These are phyloP conservation scores for human (Homo sapiens) DNA, from an alignment of 2,113 vertebrate species.

Conservation along the genomic window GRCh38 chr1:57327001-57327500, in stretches of 20 bases:
- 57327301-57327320: background rate
- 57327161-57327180: too few relatives aligned
- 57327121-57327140: too few relatives aligned
- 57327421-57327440: background rate
- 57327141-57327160: too few relatives aligned
- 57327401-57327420: background rate
- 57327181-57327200: too few relatives aligned
- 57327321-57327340: background rate
- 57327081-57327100: too few relatives aligned
- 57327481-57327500: background rate
- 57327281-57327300: background rate
- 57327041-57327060: too few relatives aligned
- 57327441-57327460: background rate
- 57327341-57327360: fast-evolving
- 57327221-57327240: too few relatives aligned
- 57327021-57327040: too few relatives aligned
- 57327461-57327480: background rate
- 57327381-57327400: fast-evolving
- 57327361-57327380: background rate
- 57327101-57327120: too few relatives aligned
- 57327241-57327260: background rate
- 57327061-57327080: too few relatives aligned
- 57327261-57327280: background rate
- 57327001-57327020: too few relatives aligned
- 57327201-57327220: too few relatives aligned